These are phyloP conservation scores for Lasius fuliginosus DNA, from an alignment of 2,888 invertebrate genomes.

Conservation along the genomic window DNA sequence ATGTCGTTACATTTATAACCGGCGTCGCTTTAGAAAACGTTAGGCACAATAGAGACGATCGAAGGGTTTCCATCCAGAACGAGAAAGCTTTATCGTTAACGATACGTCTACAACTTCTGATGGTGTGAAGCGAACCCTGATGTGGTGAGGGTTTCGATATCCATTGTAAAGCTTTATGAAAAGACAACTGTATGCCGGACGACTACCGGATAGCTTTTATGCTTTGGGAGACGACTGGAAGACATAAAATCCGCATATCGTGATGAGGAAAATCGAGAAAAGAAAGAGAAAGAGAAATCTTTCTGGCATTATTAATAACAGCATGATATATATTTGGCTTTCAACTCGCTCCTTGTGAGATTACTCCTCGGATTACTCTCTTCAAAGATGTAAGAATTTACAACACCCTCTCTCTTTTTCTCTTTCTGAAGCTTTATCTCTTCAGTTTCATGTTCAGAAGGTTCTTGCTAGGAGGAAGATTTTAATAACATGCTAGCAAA, in stretches of 20 bases:
- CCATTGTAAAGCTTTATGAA: slow-evolving; percentile 27
- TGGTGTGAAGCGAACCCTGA: background rate
- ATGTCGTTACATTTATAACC: slow-evolving; percentile 15
- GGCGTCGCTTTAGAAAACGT: background rate
- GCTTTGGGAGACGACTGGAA: slow-evolving; percentile 2
- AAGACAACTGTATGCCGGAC: background rate
- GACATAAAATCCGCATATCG: slow-evolving; percentile 1
- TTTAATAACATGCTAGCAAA: background rate
- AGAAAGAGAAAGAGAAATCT: background rate
- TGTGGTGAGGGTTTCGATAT: background rate
- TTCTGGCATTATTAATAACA: background rate
- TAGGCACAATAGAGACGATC: slow-evolving; percentile 25
- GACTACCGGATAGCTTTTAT: slow-evolving; percentile 23
- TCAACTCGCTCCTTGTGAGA: background rate
- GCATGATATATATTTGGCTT: background rate
- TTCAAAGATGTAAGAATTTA: background rate
- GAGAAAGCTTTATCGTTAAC: background rate
- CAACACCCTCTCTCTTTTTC: no score
- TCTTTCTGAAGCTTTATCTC: background rate
- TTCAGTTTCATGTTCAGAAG: background rate
- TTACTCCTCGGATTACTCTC: no score
- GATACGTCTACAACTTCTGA: slow-evolving; percentile 22
- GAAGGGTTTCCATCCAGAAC: slow-evolving; percentile 22
- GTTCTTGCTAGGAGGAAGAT: background rate
- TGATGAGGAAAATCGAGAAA: background rate